These are phyloP conservation scores for Salminus brasiliensis DNA, from an alignment of 2,113 vertebrate species.

Conservation along the genomic window DNA sequence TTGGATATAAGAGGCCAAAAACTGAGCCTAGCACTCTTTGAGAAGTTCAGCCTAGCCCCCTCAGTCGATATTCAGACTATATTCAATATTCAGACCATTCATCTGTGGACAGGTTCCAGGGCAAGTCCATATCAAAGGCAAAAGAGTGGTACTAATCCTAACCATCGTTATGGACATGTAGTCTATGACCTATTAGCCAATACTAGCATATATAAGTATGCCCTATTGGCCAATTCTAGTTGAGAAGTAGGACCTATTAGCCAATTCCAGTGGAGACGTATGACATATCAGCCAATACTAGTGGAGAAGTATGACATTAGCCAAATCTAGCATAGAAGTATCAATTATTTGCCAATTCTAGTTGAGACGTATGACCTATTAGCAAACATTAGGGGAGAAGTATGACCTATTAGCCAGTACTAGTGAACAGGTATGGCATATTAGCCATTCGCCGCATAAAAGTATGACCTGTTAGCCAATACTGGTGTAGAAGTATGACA, in stretches of 20 bases:
- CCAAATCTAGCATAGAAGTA: not conserved
- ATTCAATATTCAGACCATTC: too few relatives aligned
- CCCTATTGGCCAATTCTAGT: not conserved
- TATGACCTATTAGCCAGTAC: not conserved
- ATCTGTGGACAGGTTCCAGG: too few relatives aligned
- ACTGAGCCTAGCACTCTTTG: not conserved
- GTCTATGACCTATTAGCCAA: not conserved
- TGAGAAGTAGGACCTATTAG: not conserved
- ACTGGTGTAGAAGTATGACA: not conserved
- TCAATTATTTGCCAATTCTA: not conserved
- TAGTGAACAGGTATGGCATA: too few relatives aligned
- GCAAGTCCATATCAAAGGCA: too few relatives aligned
- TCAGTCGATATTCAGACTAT: too few relatives aligned
- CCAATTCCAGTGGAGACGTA: not conserved
- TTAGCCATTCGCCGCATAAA: not conserved
- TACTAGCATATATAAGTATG: not conserved
- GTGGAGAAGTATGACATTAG: not conserved
- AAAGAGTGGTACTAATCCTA: too few relatives aligned
- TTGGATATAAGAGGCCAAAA: not conserved
- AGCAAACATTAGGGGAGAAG: not conserved
- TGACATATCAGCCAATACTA: not conserved
- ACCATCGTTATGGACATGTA: too few relatives aligned
- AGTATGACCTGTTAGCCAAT: not conserved
- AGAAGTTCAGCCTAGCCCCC: too few relatives aligned
- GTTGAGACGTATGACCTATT: not conserved